Evolutionary conservation across 2,113 vertebrate genomes (phyloP).

Genomic region (Zingel zingel): DNA sequence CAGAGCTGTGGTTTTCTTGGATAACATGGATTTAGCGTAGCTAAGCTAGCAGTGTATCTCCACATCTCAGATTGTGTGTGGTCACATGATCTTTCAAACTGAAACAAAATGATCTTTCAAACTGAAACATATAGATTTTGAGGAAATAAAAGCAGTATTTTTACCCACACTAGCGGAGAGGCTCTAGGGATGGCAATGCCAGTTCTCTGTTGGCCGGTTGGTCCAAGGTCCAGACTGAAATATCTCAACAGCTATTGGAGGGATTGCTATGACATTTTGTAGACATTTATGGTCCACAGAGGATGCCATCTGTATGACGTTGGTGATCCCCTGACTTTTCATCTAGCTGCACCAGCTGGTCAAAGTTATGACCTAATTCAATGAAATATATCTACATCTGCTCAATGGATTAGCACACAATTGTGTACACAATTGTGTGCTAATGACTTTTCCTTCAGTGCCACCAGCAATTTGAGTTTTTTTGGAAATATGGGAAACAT

Average conservation of each 20-base stretch:
- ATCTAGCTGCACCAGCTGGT: neutral
- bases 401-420: neutral
- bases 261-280: slow-evolving; percentile 1
- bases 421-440: no score
- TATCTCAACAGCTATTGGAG: neutral
- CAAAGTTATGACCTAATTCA: neutral
- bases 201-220: neutral
- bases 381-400: neutral
- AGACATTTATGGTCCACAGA: neutral
- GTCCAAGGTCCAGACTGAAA: neutral
- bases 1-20: neutral
- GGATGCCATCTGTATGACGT: neutral
- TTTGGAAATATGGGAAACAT: neutral
- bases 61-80: neutral
- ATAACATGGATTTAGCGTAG: neutral
- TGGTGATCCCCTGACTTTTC: neutral
- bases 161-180: neutral
- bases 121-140: neutral
- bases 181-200: neutral
- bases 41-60: neutral
- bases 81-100: neutral
- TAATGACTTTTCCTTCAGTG: neutral
- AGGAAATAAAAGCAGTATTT: neutral
- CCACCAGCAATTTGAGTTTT: neutral
- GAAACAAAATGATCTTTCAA: neutral